Percentiles rank a stretch among this genome's conserved stretches.
phyloP scores from a whole-genome alignment of 1,140 invertebrate species.

The Leptopilina clavipes region DNA sequence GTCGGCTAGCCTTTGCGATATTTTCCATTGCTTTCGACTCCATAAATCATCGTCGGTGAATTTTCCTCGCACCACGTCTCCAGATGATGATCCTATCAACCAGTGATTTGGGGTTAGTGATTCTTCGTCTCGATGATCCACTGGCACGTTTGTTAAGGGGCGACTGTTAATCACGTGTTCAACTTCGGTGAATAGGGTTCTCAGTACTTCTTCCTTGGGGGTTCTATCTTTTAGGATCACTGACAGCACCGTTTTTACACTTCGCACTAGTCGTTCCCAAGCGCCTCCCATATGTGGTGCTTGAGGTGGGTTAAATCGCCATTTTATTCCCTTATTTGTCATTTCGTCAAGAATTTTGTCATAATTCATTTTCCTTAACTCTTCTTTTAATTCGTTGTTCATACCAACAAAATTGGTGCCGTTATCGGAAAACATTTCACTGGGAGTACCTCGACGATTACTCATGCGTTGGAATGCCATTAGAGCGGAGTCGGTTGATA shows the following conservation, averaged over 20 bases:
- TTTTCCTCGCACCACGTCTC: not conserved
- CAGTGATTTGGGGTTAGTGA: constrained; percentile 62
- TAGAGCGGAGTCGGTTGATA: constrained; percentile 37
- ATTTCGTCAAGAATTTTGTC: not conserved
- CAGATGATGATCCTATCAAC: constrained; percentile 49
- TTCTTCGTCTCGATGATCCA: constrained; percentile 45
- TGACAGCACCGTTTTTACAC: constrained; percentile 24
- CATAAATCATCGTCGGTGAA: not conserved
- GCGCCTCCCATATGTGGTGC: constrained; percentile 40
- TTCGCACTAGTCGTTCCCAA: constrained; percentile 36
- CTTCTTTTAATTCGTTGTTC: not conserved
- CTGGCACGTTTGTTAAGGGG: constrained; percentile 52
- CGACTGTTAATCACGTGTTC: constrained; percentile 52
- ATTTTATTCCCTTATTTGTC: constrained; percentile 11
- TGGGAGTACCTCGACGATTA: not conserved
- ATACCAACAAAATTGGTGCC: not conserved
- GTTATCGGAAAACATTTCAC: not conserved
- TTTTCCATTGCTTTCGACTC: constrained; percentile 14
- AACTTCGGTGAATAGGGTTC: constrained; percentile 27
- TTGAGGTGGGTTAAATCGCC: constrained; percentile 36
- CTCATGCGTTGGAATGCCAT: constrained; percentile 35
- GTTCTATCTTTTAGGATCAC: not conserved
- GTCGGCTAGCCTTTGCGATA: constrained; percentile 15
- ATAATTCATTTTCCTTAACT: not conserved
- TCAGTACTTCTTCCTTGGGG: constrained; percentile 7